phyloP scores from a whole-genome alignment of 2,888 invertebrate genomes.

The Ellobium chinense region DNA sequence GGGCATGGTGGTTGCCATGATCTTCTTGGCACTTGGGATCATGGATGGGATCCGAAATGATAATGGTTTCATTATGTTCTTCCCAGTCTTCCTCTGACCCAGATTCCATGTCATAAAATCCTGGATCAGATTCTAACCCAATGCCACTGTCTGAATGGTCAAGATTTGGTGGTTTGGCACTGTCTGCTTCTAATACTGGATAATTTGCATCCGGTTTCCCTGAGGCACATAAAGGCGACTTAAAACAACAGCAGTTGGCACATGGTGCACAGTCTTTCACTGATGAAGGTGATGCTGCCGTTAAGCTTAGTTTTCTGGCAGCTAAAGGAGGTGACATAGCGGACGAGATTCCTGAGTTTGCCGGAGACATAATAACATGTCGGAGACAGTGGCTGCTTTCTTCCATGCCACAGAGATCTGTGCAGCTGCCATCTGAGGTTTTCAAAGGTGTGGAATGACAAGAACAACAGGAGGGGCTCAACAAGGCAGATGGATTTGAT shows the following conservation, averaged over 20 bases:
- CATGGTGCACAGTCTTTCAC: neutral
- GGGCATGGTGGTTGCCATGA: neutral
- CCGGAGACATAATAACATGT: constrained; percentile 26
- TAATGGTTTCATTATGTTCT: neutral
- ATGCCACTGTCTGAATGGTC: constrained; percentile 54
- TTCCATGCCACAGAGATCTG: neutral
- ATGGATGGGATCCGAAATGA: neutral
- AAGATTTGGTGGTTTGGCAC: constrained; percentile 1
- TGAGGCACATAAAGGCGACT: neutral
- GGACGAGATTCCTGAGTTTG: constrained; percentile 22
- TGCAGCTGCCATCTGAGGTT: constrained; percentile 5
- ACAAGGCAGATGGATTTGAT: neutral
- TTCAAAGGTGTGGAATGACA: constrained; percentile 36
- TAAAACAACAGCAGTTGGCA: neutral
- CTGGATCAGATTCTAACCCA: constrained; percentile 51
- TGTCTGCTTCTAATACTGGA: neutral
- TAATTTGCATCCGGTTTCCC: neutral
- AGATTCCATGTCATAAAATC: constrained; percentile 49
- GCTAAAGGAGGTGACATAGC: neutral
- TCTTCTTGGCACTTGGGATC: neutral
- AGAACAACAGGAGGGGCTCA: neutral
- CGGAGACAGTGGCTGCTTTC: neutral
- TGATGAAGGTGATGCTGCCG: neutral
- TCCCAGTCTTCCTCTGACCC: constrained; percentile 41
- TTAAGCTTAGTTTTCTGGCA: neutral